phyloP scores from a whole-genome alignment of 2,888 invertebrate species.

The Julus scandinavius region DNA sequence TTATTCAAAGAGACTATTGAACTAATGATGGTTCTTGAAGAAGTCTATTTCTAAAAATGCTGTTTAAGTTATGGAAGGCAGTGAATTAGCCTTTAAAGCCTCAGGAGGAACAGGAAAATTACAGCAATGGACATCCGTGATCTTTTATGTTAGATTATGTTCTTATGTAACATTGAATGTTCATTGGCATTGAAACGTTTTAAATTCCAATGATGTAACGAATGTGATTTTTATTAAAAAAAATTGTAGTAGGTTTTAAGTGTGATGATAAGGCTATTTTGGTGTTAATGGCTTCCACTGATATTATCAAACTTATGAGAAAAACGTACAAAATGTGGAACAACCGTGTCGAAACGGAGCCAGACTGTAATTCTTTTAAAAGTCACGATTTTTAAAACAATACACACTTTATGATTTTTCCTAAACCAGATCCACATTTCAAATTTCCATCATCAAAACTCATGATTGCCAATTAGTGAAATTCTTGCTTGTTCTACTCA shows the following conservation, averaged over 20 bases:
- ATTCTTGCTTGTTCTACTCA: neutral
- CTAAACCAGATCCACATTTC: neutral
- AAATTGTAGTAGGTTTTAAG: neutral
- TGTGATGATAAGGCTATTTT: neutral
- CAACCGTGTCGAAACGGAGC: conserved; percentile 1
- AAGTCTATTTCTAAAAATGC: neutral
- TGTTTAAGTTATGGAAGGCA: neutral
- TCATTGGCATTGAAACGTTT: neutral
- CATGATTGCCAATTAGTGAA: neutral
- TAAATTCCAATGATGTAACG: neutral
- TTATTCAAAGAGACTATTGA: neutral
- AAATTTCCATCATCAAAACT: neutral
- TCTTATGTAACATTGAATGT: neutral
- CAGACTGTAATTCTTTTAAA: neutral
- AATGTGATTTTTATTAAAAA: neutral
- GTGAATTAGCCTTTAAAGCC: neutral
- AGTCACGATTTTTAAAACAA: neutral
- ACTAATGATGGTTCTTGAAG: neutral
- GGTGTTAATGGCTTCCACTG: neutral
- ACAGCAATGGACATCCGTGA: neutral
- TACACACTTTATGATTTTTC: neutral
- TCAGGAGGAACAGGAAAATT: neutral
- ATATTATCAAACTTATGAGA: neutral
- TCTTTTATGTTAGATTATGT: neutral
- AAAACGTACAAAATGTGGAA: neutral